Evolutionary conservation across 2,797 vertebrate species (phyloP).

Genomic region (Mastacembelus armatus): DNA sequence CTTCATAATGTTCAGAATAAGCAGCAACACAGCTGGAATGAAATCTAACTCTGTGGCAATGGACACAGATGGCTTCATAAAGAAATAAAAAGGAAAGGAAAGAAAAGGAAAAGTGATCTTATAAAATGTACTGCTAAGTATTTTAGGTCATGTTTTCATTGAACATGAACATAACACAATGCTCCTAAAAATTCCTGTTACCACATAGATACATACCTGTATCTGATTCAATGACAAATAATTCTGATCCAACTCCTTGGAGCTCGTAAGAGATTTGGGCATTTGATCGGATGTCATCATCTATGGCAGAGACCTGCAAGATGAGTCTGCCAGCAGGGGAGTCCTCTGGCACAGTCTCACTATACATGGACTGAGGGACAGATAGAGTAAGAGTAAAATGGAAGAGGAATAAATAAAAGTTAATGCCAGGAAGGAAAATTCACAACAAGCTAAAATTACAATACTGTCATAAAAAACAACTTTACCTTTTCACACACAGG

Average conservation of each 20-base stretch:
- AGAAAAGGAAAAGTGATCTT: constrained; percentile 5
- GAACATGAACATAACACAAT: neutral
- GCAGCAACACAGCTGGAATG: constrained; percentile 14
- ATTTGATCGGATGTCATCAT: constrained; percentile 96
- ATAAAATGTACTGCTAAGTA: neutral
- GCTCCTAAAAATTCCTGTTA: neutral
- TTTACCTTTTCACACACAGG: constrained; percentile 96
- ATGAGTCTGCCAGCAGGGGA: constrained; percentile 90
- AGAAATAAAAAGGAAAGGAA: too few relatives aligned
- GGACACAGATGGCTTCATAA: constrained; percentile 1
- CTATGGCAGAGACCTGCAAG: constrained; percentile 91
- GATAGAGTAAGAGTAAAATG: neutral
- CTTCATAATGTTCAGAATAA: constrained; percentile 25
- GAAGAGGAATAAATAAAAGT: constrained; percentile 6
- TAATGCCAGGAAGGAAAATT: neutral
- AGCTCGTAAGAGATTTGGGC: constrained; percentile 93
- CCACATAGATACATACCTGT: constrained; percentile 86
- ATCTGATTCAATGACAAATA: constrained; percentile 90
- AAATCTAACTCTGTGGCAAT: neutral
- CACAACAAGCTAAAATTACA: constrained; percentile 4
- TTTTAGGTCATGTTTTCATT: neutral
- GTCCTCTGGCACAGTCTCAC: constrained; percentile 91
- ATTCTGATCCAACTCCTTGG: constrained; percentile 89
- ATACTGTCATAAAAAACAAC: neutral
- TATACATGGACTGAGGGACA: constrained; percentile 86